Evolutionary conservation across 2,113 vertebrate species (phyloP).

Genomic region (Boleophthalmus pectinirostris): DNA sequence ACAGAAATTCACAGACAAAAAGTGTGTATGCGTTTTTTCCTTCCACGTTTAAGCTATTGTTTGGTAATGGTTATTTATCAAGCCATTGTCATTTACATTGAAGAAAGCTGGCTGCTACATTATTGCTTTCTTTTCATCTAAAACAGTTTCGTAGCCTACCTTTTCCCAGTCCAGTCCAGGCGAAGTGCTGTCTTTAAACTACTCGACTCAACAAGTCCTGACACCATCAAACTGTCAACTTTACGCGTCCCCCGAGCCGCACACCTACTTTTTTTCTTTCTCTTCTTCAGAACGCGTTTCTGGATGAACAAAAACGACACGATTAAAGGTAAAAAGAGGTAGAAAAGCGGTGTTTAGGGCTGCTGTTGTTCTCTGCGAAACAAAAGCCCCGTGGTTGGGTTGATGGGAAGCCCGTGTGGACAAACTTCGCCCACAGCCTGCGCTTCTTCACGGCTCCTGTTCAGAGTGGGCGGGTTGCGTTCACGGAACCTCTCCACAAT

Average conservation of each 20-base stretch:
- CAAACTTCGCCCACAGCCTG: constrained; percentile 63
- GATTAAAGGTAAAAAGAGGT: background rate
- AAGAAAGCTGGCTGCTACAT: no score
- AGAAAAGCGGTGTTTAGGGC: background rate
- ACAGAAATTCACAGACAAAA: no score
- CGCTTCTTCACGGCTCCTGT: constrained; percentile 43
- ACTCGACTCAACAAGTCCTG: constrained; percentile 54
- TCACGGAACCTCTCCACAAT: constrained; percentile 28
- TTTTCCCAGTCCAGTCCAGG: constrained; percentile 32
- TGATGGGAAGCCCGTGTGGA: constrained; percentile 62
- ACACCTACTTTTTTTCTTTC: constrained; percentile 5
- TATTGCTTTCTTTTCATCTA: background rate
- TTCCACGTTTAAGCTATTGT: no score
- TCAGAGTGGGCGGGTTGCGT: constrained; percentile 50
- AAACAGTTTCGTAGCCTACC: constrained; percentile 25
- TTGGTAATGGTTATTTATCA: no score
- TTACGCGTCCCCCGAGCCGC: constrained; percentile 1
- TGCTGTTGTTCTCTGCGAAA: constrained; percentile 43
- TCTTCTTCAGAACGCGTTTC: background rate
- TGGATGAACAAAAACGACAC: background rate
- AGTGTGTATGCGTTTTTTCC: no score
- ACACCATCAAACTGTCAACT: constrained; percentile 36
- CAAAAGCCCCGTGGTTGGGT: constrained; percentile 47
- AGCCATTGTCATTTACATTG: no score
- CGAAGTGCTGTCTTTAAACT: constrained; percentile 21